These are phyloP conservation scores for Pegea sp. DNA, from an alignment of 23 tunicate species.

Conservation along the genomic window DNA sequence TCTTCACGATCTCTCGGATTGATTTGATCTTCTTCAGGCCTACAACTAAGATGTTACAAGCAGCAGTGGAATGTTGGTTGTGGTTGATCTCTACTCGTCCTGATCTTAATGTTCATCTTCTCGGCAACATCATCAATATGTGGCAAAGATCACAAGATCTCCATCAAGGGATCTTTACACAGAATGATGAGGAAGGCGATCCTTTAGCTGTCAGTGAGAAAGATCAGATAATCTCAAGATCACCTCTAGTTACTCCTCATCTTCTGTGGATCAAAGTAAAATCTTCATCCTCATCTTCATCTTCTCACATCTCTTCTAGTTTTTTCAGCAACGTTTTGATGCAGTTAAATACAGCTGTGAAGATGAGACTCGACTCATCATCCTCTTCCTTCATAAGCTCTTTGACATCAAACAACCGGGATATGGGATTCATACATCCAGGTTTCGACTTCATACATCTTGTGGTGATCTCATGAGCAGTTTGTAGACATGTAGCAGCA, in stretches of 20 bases:
- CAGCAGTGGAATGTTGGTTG: constrained; percentile 86
- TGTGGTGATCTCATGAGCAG: not conserved
- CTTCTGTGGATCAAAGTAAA: constrained; percentile 44
- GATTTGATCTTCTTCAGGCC: constrained; percentile 2
- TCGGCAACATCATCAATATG: constrained; percentile 47
- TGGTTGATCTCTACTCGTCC: constrained; percentile 75
- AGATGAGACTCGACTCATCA: constrained; percentile 20
- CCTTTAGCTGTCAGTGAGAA: constrained; percentile 84
- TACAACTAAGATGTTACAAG: constrained; percentile 10
- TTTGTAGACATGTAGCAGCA: constrained; percentile 56
- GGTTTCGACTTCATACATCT: constrained; percentile 5
- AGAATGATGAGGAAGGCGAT: constrained; percentile 61
- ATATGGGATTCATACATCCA: constrained; percentile 11
- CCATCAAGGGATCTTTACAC: constrained; percentile 44
- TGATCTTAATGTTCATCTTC: constrained; percentile 33
- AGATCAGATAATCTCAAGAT: constrained; percentile 35
- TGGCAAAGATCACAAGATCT: constrained; percentile 63
- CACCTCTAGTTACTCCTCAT: constrained; percentile 68
- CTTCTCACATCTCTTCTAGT: constrained; percentile 58
- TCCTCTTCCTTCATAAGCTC: constrained; percentile 12
- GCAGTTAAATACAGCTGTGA: constrained; percentile 45
- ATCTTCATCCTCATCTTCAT: constrained; percentile 47
- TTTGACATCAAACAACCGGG: constrained; percentile 37
- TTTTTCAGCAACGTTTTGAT: constrained; percentile 57
- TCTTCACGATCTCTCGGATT: not conserved